A percentile compares a stretch with the other conserved stretches of the same genome.
Evolutionary conservation across 2,797 vertebrate species (phyloP).

Genomic region (Leptoclinus maculatus): DNA sequence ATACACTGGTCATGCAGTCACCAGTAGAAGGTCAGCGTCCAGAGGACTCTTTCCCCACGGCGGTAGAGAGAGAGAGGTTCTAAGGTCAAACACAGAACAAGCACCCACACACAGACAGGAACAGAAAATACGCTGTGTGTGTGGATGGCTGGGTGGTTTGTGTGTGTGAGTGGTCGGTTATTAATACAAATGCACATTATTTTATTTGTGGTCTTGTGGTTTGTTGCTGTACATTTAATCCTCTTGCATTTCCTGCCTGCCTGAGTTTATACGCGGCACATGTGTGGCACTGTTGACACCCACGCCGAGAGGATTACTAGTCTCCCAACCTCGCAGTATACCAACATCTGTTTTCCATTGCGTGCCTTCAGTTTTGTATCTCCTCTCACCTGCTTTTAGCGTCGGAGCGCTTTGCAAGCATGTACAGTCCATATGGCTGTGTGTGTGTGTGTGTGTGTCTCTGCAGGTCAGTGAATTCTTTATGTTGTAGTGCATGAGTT

Average conservation of each 20-base stretch:
- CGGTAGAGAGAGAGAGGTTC: constrained; percentile 16
- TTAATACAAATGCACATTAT: neutral
- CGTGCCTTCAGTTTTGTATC: constrained; percentile 52
- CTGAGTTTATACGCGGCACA: neutral
- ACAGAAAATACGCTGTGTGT: neutral
- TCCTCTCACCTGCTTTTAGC: constrained; percentile 60
- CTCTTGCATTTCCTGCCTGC: neutral
- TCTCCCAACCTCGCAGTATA: constrained; percentile 21
- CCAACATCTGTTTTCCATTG: constrained; percentile 64
- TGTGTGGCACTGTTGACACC: constrained; percentile 21
- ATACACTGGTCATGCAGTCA: constrained; percentile 41
- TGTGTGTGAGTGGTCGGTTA: neutral
- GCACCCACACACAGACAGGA: neutral
- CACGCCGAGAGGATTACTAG: constrained; percentile 29
- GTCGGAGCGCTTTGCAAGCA: constrained; percentile 8
- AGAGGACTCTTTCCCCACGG: constrained; percentile 34
- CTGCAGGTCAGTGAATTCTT: neutral
- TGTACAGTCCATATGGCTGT: constrained; percentile 1
- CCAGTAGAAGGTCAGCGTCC: constrained; percentile 51
- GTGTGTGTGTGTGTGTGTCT: too few relatives aligned
- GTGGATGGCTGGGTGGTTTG: neutral
- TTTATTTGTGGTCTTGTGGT: neutral
- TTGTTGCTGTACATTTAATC: neutral
- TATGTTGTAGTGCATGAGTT: neutral
- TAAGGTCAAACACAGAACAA: constrained; percentile 50